phyloP scores from a whole-genome alignment of 2,888 invertebrate genomes.

The Zhuqinia jingwanae region DNA sequence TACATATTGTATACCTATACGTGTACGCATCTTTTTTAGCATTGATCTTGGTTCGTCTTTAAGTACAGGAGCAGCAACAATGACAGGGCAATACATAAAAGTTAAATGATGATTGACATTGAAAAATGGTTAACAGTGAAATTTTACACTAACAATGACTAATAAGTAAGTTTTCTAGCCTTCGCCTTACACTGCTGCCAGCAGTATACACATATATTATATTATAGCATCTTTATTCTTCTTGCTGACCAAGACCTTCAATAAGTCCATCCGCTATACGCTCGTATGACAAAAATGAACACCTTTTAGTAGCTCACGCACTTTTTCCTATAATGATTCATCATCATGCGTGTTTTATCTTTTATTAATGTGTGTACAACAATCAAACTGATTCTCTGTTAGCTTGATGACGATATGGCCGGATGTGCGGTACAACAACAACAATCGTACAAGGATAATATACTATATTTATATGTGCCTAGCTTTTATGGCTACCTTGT shows the following conservation, averaged over 20 bases:
- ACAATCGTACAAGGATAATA: no score
- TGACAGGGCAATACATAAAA: not conserved
- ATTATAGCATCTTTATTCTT: not conserved
- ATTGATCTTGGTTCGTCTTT: constrained; percentile 63
- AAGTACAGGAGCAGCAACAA: constrained; percentile 20
- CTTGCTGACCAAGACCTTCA: constrained; percentile 56
- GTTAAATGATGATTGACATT: constrained; percentile 49
- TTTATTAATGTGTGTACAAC: not conserved
- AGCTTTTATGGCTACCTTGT: not conserved
- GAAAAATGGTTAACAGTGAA: constrained; percentile 71
- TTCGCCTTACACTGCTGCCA: not conserved
- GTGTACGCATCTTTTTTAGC: constrained; percentile 41
- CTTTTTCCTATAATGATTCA: not conserved
- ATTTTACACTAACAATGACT: constrained; percentile 59
- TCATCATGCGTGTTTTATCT: not conserved
- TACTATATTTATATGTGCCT: no score
- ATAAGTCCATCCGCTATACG: constrained; percentile 65
- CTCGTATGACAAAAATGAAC: not conserved
- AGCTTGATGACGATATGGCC: not conserved
- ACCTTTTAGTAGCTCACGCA: constrained; percentile 26
- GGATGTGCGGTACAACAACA: constrained; percentile 7
- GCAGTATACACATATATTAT: not conserved
- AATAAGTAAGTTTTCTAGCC: not conserved
- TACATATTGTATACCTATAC: not conserved
- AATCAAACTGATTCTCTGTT: not conserved